These are phyloP conservation scores for Phenganax marumi DNA, from an alignment of 92 coral and sea anemone genomes.

Conservation along the genomic window DNA sequence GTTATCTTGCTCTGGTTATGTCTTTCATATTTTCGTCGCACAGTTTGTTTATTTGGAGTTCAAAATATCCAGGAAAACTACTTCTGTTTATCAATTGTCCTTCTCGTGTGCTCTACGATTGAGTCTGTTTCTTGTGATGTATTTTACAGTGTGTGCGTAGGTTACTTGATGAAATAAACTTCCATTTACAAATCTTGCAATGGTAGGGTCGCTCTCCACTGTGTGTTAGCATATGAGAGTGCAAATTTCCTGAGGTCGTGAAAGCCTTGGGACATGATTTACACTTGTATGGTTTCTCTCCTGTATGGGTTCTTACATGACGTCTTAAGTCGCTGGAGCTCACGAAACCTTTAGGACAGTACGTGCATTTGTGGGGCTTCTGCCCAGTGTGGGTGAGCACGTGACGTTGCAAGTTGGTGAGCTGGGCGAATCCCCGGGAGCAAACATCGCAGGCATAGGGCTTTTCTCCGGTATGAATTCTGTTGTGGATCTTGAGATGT, in stretches of 20 bases:
- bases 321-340: constrained; percentile 38
- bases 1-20: too few relatives aligned
- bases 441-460: constrained; percentile 41
- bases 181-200: constrained; percentile 43
- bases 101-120: too few relatives aligned
- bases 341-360: constrained; percentile 45
- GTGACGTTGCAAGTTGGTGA: constrained; percentile 43
- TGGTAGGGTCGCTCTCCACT: constrained; percentile 44
- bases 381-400: constrained; percentile 45
- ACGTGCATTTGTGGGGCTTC: constrained; percentile 44
- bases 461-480: constrained; percentile 44
- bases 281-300: constrained; percentile 39
- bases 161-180: constrained; percentile 43
- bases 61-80: too few relatives aligned
- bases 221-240: constrained; percentile 41
- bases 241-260: constrained; percentile 40
- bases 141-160: constrained; percentile 26
- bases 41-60: too few relatives aligned
- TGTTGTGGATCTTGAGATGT: constrained; percentile 45
- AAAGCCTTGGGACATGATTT: constrained; percentile 40
- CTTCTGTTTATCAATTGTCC: too few relatives aligned
- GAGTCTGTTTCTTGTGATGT: constrained; percentile 28
- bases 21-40: too few relatives aligned
- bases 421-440: constrained; percentile 44
- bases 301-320: constrained; percentile 44